These are phyloP conservation scores for Stegastes partitus DNA, from an alignment of 2,113 vertebrate species.

Conservation along the genomic window DNA sequence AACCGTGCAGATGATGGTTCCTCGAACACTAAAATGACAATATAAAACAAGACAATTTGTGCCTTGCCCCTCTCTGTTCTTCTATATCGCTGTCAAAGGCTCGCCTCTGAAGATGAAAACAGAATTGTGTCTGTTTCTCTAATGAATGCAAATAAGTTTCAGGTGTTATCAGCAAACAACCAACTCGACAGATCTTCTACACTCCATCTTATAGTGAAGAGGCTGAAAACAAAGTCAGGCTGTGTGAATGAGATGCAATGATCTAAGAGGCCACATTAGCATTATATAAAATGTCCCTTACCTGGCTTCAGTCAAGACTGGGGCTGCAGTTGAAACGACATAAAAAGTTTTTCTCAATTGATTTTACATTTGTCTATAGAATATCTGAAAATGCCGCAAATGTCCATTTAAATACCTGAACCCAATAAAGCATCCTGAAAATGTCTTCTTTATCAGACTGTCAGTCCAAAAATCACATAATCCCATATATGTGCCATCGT, in stretches of 20 bases:
- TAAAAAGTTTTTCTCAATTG: neutral
- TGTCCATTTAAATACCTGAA: neutral
- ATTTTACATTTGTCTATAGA: neutral
- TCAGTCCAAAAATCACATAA: no score
- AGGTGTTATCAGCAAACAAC: slow-evolving; percentile 17
- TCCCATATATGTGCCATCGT: no score
- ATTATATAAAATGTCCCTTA: neutral
- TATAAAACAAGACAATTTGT: slow-evolving; percentile 6
- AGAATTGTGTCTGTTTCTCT: slow-evolving; percentile 8
- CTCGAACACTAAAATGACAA: neutral
- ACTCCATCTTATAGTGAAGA: neutral
- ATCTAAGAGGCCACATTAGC: neutral
- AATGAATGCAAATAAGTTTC: slow-evolving; percentile 41
- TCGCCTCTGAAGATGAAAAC: slow-evolving; percentile 43
- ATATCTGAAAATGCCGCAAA: neutral
- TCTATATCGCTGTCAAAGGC: slow-evolving; percentile 21
- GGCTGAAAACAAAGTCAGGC: neutral
- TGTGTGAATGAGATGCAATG: neutral
- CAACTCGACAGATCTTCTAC: neutral
- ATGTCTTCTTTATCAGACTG: no score
- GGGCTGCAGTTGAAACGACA: neutral
- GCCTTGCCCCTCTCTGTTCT: neutral
- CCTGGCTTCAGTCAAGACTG: neutral
- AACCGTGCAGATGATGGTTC: slow-evolving; percentile 1
- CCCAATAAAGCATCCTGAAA: neutral